Conservation (phyloP, 2,888 invertebrate genomes). For the Pristionchus japonicus region DNA sequence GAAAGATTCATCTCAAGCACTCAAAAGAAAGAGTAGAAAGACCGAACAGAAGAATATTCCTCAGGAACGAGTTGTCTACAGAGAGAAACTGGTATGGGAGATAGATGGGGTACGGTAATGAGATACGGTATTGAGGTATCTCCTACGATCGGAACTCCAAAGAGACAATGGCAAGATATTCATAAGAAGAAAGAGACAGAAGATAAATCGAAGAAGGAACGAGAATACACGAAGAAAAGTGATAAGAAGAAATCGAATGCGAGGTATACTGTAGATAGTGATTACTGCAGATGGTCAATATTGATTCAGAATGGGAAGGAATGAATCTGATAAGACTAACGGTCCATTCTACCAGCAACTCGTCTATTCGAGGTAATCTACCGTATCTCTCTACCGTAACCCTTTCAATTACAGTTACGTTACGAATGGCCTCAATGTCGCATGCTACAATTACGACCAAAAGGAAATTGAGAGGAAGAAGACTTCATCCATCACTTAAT, state of each 20-base stretch:
- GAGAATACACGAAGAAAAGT: slow-evolving; percentile 7
- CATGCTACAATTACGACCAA: not conserved
- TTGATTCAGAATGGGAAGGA: not conserved
- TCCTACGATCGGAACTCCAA: slow-evolving; percentile 28
- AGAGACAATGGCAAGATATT: not conserved
- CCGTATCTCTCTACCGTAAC: not conserved
- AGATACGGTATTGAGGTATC: not conserved
- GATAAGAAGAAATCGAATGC: not conserved
- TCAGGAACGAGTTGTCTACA: slow-evolving; percentile 7
- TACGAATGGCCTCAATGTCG: slow-evolving; percentile 5
- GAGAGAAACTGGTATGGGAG: not conserved
- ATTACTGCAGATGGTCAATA: not conserved
- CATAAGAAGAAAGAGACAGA: slow-evolving; percentile 2
- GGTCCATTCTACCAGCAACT: slow-evolving; percentile 16
- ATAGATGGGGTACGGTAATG: not conserved
- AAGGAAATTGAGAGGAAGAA: slow-evolving; percentile 7
- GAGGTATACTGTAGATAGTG: not conserved
- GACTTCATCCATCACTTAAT: not conserved
- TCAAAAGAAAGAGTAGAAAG: not conserved
- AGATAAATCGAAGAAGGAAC: slow-evolving; percentile 22
- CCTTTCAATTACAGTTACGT: not conserved
- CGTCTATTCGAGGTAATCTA: slow-evolving; percentile 6
- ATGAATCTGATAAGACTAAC: not conserved
- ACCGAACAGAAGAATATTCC: not conserved
- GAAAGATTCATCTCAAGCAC: not conserved